Evolutionary conservation across 2,797 vertebrate species (phyloP), one percentile per base, ranked within the genome.

Genomic region (Sebastolobus altivelis): DNA sequence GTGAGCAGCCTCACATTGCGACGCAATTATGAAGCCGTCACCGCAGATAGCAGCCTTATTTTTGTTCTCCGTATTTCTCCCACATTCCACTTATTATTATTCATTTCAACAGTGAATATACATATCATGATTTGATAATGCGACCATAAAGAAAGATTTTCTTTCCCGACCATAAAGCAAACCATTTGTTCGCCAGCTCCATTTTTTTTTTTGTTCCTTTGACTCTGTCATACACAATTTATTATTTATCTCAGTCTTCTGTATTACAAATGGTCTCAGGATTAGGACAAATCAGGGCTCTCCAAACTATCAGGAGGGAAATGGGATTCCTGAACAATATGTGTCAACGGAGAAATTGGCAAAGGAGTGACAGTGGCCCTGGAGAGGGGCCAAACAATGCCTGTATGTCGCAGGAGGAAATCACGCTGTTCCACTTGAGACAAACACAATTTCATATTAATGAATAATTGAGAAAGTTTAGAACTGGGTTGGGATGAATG

Each of bases 381-480:
- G 81, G 89, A 93, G 93, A 93, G 88, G 74, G 90, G 85, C 87
- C 91, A 87, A 90, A 95, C 93, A 85, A 89, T 82, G 89, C 79
- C 80, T 89, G 82, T 66, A 33, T 85, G 93, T 94, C 93, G 63
- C 89, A 68, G 88, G 93, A 95, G 92, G 93, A 94, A 95, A 95
- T 95, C 85, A 74, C 89, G 91, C 91, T 87, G 94, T 95, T 95
- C 94, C 95, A 95, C 94, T 95, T 94, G 94, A 95, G 94, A 95
- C 95, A 94, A 95, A 95, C 93, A 95, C 94, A 95, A 96, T 96
- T 95, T 95, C 92, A 93, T 92, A 94, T 93, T 94, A 94, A 95
- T 96, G 95, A 96, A 96, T 96, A 95, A 96, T 96, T 96, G 93
- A 96, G 91, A 94, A 93, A 94, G 92, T 93, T 95, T 92, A 89